phyloP scores from a whole-genome alignment of 2,797 vertebrate species.

The Cetoscarus ocellatus region DNA sequence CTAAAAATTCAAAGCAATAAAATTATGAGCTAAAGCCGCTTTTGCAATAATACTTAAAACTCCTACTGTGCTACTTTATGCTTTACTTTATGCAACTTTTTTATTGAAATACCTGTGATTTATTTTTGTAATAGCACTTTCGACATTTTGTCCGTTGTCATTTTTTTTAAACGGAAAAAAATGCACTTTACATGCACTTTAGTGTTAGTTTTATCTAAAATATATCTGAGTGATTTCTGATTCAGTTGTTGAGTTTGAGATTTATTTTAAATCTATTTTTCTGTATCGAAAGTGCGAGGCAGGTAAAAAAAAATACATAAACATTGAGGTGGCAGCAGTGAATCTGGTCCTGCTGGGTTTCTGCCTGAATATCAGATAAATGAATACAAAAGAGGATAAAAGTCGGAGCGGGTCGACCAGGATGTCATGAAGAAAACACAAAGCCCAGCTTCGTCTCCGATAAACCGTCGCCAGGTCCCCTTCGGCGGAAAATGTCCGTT shows the following conservation, averaged over 20 bases:
- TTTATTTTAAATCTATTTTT: not conserved
- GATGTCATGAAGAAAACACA: not conserved
- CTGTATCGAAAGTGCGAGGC: conserved; percentile 60
- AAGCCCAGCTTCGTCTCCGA: not conserved
- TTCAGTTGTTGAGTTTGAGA: not conserved
- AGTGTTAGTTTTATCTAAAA: accelerated
- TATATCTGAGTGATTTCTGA: not conserved
- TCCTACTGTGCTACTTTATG: no score
- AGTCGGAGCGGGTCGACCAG: not conserved
- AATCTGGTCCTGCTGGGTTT: not conserved
- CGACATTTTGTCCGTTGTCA: not conserved
- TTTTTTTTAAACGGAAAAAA: not conserved
- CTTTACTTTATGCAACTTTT: no score
- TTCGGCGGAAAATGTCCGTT: not conserved
- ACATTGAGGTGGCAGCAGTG: conserved; percentile 25
- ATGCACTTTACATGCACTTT: not conserved
- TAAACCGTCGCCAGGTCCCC: not conserved
- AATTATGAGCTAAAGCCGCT: no score
- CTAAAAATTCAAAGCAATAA: no score
- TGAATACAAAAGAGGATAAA: not conserved
- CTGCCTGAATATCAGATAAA: not conserved
- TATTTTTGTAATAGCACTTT: conserved; percentile 40
- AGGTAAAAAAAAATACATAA: conserved; percentile 31
- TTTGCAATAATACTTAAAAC: no score
- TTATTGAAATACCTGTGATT: not conserved